phyloP scores from a whole-genome alignment of 2,113 vertebrate species.

The Bujurquina vittata region DNA sequence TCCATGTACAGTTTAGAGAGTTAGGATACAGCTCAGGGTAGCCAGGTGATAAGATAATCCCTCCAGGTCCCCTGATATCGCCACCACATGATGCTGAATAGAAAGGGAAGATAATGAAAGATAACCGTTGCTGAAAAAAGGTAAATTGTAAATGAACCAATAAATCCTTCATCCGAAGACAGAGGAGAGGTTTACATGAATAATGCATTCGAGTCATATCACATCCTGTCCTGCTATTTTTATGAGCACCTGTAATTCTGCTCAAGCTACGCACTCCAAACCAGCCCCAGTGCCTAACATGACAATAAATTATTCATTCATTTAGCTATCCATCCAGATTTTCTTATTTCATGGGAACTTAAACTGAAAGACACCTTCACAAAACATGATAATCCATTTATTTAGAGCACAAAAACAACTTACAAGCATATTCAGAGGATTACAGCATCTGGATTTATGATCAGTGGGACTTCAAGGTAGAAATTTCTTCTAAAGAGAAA shows the following conservation, averaged over 20 bases:
- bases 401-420: slow-evolving; percentile 4
- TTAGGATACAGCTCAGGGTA: slow-evolving; percentile 96
- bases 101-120: slow-evolving; percentile 59
- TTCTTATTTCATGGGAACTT: slow-evolving; percentile 26
- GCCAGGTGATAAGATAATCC: slow-evolving; percentile 94
- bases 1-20: slow-evolving; percentile 97
- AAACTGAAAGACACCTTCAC: slow-evolving; percentile 21
- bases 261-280: slow-evolving; percentile 49
- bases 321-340: slow-evolving; percentile 39
- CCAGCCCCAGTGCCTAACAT: slow-evolving; percentile 25
- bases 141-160: slow-evolving; percentile 67
- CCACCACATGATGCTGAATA: slow-evolving; percentile 93
- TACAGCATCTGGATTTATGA: slow-evolving; percentile 11
- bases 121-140: slow-evolving; percentile 36
- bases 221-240: slow-evolving; percentile 62
- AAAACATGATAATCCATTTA: slow-evolving; percentile 29
- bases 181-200: slow-evolving; percentile 63
- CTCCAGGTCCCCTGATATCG: slow-evolving; percentile 89
- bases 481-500: slow-evolving; percentile 9
- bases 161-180: slow-evolving; percentile 69
- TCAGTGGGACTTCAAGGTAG: slow-evolving; percentile 1
- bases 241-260: slow-evolving; percentile 66
- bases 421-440: slow-evolving; percentile 14
- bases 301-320: slow-evolving; percentile 60
- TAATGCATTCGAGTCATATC: slow-evolving; percentile 66